Evolutionary conservation across 2,113 vertebrate species (phyloP).

Genomic region (Pterocles orientalis): DNA sequence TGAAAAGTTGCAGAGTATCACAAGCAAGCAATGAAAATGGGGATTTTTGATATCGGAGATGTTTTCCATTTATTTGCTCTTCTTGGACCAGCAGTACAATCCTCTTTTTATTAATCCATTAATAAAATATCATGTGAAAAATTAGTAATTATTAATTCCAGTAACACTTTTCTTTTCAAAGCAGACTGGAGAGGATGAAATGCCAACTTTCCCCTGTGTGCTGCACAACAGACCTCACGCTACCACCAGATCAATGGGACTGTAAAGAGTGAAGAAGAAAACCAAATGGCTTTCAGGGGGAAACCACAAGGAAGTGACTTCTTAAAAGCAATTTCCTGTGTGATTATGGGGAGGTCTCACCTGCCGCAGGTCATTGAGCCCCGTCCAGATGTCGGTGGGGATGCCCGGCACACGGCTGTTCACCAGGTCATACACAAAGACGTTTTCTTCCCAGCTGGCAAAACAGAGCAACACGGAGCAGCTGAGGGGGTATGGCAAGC

Average conservation of each 20-base stretch:
- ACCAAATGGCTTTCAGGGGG: background rate
- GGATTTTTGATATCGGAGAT: background rate
- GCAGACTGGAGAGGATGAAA: background rate
- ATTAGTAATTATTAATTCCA: background rate
- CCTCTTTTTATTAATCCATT: background rate
- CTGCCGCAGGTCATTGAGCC: slow-evolving; percentile 81
- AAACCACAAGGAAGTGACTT: background rate
- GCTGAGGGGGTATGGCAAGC: accelerated
- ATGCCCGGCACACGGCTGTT: slow-evolving; percentile 83
- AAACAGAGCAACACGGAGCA: background rate
- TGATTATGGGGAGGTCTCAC: slow-evolving; percentile 17
- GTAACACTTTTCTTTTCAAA: background rate
- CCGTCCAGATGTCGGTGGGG: slow-evolving; percentile 81
- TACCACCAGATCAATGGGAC: background rate
- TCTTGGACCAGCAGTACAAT: background rate
- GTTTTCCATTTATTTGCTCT: background rate
- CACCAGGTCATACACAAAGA: slow-evolving; percentile 85
- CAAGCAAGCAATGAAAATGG: background rate
- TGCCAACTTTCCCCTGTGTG: accelerated
- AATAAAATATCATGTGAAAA: background rate
- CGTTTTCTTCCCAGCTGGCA: slow-evolving; percentile 82
- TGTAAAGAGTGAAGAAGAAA: background rate
- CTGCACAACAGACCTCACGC: background rate
- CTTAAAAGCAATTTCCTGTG: background rate
- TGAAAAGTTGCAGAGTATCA: background rate